These are phyloP conservation scores for Prosapia bicincta DNA, from an alignment of 2,888 invertebrate species.

Conservation along the genomic window DNA sequence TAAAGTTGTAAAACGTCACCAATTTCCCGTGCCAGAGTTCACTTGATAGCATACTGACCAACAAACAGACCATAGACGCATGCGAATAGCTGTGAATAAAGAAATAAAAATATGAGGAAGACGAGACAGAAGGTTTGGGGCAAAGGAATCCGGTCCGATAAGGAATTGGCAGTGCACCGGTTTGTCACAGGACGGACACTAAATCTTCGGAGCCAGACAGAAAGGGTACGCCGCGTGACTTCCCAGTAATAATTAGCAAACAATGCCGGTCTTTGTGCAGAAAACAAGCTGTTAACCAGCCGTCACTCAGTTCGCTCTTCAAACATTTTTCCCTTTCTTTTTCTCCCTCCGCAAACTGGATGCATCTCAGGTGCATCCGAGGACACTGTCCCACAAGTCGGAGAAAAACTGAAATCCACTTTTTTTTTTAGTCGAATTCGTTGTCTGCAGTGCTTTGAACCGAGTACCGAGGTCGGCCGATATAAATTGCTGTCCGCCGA, in stretches of 20 bases:
- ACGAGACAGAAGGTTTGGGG: constrained; percentile 3
- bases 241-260: constrained; percentile 31
- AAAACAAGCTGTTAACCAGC: neutral
- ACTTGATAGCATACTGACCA: too few relatives aligned
- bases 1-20: too few relatives aligned
- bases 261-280: constrained; percentile 21
- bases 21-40: too few relatives aligned
- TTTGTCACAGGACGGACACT: neutral
- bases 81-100: neutral
- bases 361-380: neutral
- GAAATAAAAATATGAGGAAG: neutral
- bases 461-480: neutral
- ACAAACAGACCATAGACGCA: neutral
- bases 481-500: too few relatives aligned
- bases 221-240: constrained; percentile 25
- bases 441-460: neutral
- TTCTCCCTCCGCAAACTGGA: neutral
- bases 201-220: constrained; percentile 11
- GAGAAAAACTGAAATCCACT: neutral
- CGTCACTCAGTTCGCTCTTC: neutral
- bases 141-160: constrained; percentile 11
- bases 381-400: neutral
- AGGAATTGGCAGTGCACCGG: constrained; percentile 16
- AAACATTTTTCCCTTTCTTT: neutral
- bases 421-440: neutral